These are phyloP conservation scores for Ceratina japonica DNA, from an alignment of 1,140 invertebrate genomes.

Conservation along the genomic window DNA sequence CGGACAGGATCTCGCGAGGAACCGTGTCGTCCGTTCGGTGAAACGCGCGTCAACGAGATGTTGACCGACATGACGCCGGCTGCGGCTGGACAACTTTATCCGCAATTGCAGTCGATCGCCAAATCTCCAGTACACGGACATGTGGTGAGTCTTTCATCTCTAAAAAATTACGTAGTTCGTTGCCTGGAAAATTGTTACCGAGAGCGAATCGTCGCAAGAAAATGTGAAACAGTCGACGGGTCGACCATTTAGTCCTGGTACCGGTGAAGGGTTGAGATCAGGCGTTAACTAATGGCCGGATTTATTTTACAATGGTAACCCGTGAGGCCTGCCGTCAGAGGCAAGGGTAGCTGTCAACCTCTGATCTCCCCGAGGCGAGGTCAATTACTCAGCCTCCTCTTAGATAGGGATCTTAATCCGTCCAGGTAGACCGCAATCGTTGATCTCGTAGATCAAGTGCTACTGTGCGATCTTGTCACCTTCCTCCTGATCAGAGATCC, in stretches of 20 bases:
- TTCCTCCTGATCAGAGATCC: conserved; percentile 26
- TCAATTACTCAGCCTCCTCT: conserved; percentile 51
- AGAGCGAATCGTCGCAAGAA: background rate
- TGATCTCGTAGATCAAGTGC: conserved; percentile 65
- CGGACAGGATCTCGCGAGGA: conserved; percentile 8
- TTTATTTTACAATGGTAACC: background rate
- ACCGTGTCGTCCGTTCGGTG: background rate
- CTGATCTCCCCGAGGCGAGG: conserved; percentile 51
- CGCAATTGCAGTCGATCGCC: conserved; percentile 77
- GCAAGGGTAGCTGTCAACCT: conserved; percentile 39
- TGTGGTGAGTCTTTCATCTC: conserved; percentile 75
- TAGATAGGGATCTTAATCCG: conserved; percentile 69
- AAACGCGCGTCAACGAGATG: conserved; percentile 65
- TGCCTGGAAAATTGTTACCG: too few species aligned
- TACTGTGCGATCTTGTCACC: conserved; percentile 64
- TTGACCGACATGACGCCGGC: conserved; percentile 79
- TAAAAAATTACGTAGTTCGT: too few species aligned
- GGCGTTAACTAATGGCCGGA: background rate
- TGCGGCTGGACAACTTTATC: conserved; percentile 78
- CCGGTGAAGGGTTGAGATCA: background rate
- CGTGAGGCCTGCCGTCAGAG: background rate
- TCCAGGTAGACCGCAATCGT: conserved; percentile 59
- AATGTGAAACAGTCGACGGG: background rate
- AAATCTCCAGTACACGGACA: conserved; percentile 77
- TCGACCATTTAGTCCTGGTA: background rate